phyloP scores from a whole-genome alignment of 1,140 invertebrate species.

The Aphaenogaster ashmeadi region DNA sequence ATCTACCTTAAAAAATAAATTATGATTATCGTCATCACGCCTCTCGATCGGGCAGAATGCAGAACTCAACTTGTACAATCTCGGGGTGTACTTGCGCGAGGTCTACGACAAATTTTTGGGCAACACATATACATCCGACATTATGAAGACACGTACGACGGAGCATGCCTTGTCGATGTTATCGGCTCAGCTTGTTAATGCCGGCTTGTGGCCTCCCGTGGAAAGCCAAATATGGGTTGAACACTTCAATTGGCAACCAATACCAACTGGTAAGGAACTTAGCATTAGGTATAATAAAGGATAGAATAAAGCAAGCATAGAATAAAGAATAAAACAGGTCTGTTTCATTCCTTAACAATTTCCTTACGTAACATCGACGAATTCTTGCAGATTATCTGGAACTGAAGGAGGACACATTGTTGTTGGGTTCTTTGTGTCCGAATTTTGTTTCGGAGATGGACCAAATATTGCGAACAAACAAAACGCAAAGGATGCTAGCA shows the following conservation, averaged over 20 bases:
- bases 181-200: slow-evolving; percentile 81
- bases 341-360: not conserved
- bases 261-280: slow-evolving; percentile 71
- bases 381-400: slow-evolving; percentile 76
- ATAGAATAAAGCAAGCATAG: too few relatives aligned
- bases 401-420: slow-evolving; percentile 73
- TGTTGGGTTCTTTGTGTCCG: slow-evolving; percentile 81
- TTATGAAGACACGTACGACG: slow-evolving; percentile 88
- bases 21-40: not conserved
- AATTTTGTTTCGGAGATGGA: slow-evolving; percentile 72
- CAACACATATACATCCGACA: slow-evolving; percentile 79
- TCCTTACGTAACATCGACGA: not conserved
- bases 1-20: not conserved
- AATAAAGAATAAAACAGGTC: too few relatives aligned
- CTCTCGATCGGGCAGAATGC: slow-evolving; percentile 19
- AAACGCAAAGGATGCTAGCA: slow-evolving; percentile 2
- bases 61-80: slow-evolving; percentile 84
- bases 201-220: slow-evolving; percentile 81
- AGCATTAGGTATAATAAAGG: too few relatives aligned
- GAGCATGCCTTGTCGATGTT: slow-evolving; percentile 89
- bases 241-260: slow-evolving; percentile 83
- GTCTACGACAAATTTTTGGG: slow-evolving; percentile 85
- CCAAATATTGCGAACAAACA: slow-evolving; percentile 41
- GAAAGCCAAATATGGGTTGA: slow-evolving; percentile 77
- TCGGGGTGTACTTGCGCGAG: slow-evolving; percentile 84